These are phyloP conservation scores for Echinops telfairi DNA, from an alignment of 2,113 vertebrate species.

Conservation along the genomic window DNA sequence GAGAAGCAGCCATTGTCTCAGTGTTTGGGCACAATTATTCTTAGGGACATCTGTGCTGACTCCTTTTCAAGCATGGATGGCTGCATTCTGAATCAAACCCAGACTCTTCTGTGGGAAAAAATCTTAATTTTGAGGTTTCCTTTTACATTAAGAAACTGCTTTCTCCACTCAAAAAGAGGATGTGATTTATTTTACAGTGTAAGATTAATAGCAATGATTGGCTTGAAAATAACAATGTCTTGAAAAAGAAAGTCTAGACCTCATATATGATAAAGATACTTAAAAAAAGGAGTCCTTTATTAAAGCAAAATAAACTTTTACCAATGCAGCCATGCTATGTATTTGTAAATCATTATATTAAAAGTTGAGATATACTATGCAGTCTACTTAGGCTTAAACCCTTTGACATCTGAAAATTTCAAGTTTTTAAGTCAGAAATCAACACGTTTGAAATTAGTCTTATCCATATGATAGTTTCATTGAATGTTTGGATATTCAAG, in stretches of 20 bases:
- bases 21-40: background rate
- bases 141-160: constrained; percentile 67
- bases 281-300: background rate
- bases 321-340: background rate
- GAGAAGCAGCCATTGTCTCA: constrained; percentile 20
- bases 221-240: constrained; percentile 67
- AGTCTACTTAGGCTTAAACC: background rate
- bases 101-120: constrained; percentile 48
- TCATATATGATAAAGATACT: constrained; percentile 21
- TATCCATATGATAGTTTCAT: background rate
- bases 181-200: constrained; percentile 71
- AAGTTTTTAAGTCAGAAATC: constrained; percentile 60
- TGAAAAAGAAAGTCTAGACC: background rate
- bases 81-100: constrained; percentile 35
- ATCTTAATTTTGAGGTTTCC: constrained; percentile 58
- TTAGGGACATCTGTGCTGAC: constrained; percentile 63
- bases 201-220: constrained; percentile 68
- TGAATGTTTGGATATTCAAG: constrained; percentile 26
- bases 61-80: constrained; percentile 63
- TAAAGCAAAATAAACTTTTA: background rate
- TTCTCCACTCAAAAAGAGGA: constrained; percentile 63
- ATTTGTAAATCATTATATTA: constrained; percentile 48
- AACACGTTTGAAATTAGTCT: constrained; percentile 46
- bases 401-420: constrained; percentile 23
- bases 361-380: background rate